Evolutionary conservation across 2,113 vertebrate species (phyloP), one percentile per base, ranked within the genome.

Genomic region (Lota lota): DNA sequence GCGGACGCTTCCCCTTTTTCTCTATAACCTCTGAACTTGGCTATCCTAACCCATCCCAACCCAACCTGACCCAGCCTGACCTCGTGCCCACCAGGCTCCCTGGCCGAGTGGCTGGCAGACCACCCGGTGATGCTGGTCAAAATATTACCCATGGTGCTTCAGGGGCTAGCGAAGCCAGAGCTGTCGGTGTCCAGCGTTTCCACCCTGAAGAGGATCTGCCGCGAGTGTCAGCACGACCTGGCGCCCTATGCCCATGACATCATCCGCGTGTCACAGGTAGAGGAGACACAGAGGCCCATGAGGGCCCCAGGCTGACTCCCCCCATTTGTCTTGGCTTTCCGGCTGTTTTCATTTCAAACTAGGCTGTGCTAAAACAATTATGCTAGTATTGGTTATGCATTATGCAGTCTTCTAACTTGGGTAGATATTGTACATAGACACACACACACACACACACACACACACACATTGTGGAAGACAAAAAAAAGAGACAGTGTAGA

Each of bases 121-220:
- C 97, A 99, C 76, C 94, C 97, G 0, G 93, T 98, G 79, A 98
- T 98, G 97, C 91, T 99, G 74, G 94, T 92, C 68, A 94, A 92
- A 0, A 94, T 97, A 36, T 90, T 99, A 79, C 95, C 95, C 1
- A 92, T 98, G 79, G 95, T 99, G 74, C 91, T 99, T 11, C 95
- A 96, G 70, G 95, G 95, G 63, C 89, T 99, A 40, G 92, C 88
- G 69, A 96, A 98, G 79, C 86, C 93, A 0, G 96, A 98, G 80
- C 94, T 99, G 68, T 99, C 96, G 10, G 94, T 99, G 75, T 95
- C 97, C 79, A 96, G 95, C 0, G 93, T 98, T 61, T 98, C 97
- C 50, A 98, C 97, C 6, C 91, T 99, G 73, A 99, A 99, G 91
- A 97, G 96, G 88, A 96, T 99, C 89, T 99, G 97, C 83, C 92